phyloP scores from a whole-genome alignment of 2,113 vertebrate species.

The Halcyon malimbica region DNA sequence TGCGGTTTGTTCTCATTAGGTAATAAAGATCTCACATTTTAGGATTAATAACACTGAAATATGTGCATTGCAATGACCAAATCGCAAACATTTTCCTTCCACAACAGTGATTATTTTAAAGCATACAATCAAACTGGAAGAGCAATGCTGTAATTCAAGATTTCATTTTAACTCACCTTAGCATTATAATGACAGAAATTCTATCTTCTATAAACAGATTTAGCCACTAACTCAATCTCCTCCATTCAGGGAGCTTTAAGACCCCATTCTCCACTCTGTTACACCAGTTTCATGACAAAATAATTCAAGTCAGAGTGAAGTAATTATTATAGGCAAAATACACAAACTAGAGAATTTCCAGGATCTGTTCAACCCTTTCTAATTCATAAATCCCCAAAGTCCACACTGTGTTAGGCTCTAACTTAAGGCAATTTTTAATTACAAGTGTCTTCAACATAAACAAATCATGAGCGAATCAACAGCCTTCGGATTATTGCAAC shows the following conservation, averaged over 20 bases:
- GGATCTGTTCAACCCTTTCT: not conserved
- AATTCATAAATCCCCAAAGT: not conserved
- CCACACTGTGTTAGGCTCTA: not conserved
- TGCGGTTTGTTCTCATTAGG: not conserved
- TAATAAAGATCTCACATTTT: not conserved
- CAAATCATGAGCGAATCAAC: not conserved
- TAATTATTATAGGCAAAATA: not conserved
- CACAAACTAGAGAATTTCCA: not conserved
- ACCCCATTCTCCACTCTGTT: not conserved
- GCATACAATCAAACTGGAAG: not conserved
- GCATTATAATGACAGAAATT: not conserved
- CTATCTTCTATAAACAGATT: slow-evolving; percentile 12
- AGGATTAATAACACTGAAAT: slow-evolving; percentile 3
- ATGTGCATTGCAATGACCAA: not conserved
- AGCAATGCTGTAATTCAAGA: not conserved
- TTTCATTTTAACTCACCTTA: slow-evolving; percentile 27
- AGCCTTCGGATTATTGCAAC: not conserved
- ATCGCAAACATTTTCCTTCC: not conserved
- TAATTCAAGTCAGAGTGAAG: not conserved
- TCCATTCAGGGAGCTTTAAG: not conserved
- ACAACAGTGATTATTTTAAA: not conserved
- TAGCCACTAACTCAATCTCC: not conserved
- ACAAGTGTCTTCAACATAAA: not conserved
- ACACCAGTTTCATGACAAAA: not conserved
- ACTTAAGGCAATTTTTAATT: not conserved